phyloP scores from a whole-genome alignment of 2,797 vertebrate species.

The Miichthys miiuy region DNA sequence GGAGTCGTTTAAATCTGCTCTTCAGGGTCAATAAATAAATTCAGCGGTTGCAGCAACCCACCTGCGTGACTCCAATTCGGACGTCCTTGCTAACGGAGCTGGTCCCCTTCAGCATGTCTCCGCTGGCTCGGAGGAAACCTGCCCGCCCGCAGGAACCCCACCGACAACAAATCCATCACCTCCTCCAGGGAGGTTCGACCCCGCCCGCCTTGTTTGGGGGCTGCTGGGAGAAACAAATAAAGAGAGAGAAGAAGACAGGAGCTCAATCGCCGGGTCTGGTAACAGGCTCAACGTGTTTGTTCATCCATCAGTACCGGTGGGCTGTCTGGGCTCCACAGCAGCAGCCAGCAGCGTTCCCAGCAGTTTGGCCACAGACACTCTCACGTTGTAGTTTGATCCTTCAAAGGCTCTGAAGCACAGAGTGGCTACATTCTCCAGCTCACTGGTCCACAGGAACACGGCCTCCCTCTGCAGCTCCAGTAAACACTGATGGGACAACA shows the following conservation, averaged over 20 bases:
- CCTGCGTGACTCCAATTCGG: conserved; percentile 93
- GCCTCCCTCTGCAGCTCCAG: conserved; percentile 95
- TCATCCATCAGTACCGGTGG: conserved; percentile 73
- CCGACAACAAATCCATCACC: conserved; percentile 89
- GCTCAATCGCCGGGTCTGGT: no score
- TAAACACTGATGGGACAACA: conserved; percentile 86
- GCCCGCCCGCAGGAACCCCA: conserved; percentile 91
- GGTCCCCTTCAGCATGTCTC: conserved; percentile 93
- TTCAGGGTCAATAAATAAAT: neutral
- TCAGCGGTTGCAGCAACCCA: conserved; percentile 56
- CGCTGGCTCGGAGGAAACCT: conserved; percentile 92
- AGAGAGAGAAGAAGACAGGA: no score
- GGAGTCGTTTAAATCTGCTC: neutral
- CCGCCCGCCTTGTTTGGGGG: conserved; percentile 78
- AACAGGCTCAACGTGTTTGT: no score
- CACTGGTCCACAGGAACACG: conserved; percentile 91
- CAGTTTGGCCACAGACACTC: conserved; percentile 89
- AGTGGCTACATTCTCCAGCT: conserved; percentile 92
- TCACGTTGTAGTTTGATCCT: conserved; percentile 91
- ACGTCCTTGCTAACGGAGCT: conserved; percentile 91
- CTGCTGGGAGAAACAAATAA: conserved; percentile 39
- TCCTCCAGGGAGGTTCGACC: conserved; percentile 87
- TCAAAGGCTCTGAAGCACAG: conserved; percentile 95
- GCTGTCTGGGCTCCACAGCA: conserved; percentile 84
- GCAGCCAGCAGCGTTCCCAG: conserved; percentile 90